Conservation (phyloP, 2,888 invertebrate genomes). For the Epiblema foenella region DNA sequence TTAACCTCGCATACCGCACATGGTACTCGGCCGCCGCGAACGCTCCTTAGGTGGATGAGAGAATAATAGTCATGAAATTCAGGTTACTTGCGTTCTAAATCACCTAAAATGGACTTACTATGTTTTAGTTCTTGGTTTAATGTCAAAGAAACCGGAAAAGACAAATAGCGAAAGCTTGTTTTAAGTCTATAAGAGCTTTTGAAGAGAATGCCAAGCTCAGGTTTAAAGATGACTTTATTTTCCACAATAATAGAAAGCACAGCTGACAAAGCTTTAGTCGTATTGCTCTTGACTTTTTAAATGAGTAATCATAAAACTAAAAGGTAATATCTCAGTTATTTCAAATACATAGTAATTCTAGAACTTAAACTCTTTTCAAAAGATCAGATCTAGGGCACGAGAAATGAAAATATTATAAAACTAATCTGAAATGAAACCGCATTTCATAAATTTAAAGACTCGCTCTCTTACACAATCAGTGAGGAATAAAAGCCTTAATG, state of each 20-base stretch:
- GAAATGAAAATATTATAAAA: no score
- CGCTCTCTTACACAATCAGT: no score
- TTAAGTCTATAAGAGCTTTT: conserved; percentile 21
- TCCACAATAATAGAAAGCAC: conserved; percentile 39
- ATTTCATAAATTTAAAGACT: no score
- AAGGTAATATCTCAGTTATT: background rate
- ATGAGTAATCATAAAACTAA: background rate
- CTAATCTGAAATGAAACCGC: no score
- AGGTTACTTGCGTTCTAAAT: no score
- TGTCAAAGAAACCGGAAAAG: background rate
- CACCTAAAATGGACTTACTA: no score
- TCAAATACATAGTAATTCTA: background rate
- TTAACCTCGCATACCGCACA: no score
- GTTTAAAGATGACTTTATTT: conserved; percentile 34
- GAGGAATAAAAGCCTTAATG: no score
- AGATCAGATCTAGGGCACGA: no score
- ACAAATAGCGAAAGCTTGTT: background rate
- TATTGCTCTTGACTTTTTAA: conserved; percentile 26
- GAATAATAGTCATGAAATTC: no score
- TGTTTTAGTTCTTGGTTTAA: background rate
- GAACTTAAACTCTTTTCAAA: background rate
- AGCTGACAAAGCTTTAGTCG: conserved; percentile 25
- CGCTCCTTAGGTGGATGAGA: no score
- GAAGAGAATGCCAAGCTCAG: conserved; percentile 14
- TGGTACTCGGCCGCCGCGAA: no score